Evolutionary conservation across 2,888 invertebrate genomes (phyloP).

Genomic region (Petrolisthes cinctipes): DNA sequence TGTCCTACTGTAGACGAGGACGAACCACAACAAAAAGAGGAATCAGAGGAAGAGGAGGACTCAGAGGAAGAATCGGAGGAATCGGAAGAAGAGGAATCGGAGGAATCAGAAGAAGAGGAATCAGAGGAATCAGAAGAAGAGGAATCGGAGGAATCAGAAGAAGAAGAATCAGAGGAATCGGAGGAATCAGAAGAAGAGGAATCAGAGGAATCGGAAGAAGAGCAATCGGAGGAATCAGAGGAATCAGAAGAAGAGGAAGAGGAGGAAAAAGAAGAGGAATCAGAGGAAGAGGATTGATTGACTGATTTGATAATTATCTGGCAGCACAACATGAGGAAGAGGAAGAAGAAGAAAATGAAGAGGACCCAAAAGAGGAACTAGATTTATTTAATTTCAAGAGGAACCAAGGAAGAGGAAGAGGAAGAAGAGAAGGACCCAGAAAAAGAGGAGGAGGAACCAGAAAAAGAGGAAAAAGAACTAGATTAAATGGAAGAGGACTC

Average conservation of each 20-base stretch:
- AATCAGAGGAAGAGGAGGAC: too few species aligned
- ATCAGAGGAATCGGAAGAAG: too few species aligned
- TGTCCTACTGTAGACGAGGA: too few species aligned
- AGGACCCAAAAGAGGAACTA: background rate
- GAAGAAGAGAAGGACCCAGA: background rate
- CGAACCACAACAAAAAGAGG: too few species aligned
- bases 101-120: too few species aligned
- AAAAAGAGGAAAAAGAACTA: background rate
- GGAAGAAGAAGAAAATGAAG: background rate
- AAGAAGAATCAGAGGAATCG: too few species aligned
- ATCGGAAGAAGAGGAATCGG: too few species aligned
- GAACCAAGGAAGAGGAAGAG: background rate
- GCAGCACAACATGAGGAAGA: background rate
- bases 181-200: too few species aligned
- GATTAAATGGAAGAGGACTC: background rate
- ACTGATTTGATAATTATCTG: too few species aligned
- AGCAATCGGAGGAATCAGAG: background rate
- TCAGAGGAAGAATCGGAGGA: too few species aligned
- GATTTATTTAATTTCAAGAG: background rate
- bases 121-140: background rate
- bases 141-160: background rate
- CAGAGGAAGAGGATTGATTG: constrained; percentile 7
- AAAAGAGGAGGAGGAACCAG: background rate
- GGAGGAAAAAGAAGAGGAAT: background rate
- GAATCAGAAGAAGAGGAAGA: constrained; percentile 19